phyloP scores from a whole-genome alignment of 2,797 vertebrate species.

The Sebastes kiyomatsui region DNA sequence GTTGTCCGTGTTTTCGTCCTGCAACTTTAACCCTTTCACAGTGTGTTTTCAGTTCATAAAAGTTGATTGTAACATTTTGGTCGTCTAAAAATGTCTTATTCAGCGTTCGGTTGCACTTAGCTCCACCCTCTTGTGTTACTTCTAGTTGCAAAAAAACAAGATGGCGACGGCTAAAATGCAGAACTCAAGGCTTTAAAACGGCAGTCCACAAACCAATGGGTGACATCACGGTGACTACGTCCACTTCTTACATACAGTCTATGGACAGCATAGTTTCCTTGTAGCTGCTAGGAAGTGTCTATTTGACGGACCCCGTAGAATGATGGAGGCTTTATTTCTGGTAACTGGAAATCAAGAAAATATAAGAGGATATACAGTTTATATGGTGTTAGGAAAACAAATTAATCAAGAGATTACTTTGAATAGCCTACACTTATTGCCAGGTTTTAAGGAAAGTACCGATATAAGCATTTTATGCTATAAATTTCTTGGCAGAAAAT shows the following conservation, averaged over 20 bases:
- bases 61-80: too few species aligned
- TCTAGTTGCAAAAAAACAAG: fast-evolving
- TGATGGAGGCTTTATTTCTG: neutral
- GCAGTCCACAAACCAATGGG: too few species aligned
- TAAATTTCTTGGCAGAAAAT: neutral
- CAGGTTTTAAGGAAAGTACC: neutral
- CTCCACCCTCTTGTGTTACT: too few species aligned
- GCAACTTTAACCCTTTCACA: too few species aligned
- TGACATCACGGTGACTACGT: too few species aligned
- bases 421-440: neutral
- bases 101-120: too few species aligned
- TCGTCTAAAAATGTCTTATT: too few species aligned
- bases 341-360: neutral
- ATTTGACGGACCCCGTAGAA: neutral
- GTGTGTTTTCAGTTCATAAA: too few species aligned
- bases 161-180: too few species aligned
- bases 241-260: too few species aligned
- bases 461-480: neutral
- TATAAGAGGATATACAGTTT: neutral
- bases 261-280: neutral
- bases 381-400: neutral
- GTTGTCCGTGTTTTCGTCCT: too few species aligned
- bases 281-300: neutral
- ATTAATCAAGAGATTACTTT: neutral
- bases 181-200: too few species aligned